Conservation (phyloP, 2,888 invertebrate species). For the Venustoraphidia nigricollis region DNA sequence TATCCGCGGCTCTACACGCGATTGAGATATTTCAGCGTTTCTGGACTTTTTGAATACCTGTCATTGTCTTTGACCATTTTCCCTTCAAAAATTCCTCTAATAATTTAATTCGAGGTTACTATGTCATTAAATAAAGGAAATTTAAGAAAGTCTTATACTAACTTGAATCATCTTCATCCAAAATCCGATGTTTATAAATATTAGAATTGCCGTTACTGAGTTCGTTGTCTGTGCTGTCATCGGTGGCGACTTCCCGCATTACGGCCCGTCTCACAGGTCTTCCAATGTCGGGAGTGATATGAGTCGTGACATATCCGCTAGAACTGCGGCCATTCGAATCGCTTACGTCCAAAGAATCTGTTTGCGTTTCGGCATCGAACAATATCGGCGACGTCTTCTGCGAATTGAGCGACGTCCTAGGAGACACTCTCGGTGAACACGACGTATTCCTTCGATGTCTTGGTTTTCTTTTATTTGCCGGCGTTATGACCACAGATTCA, state of each 20-base stretch:
- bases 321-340: constrained; percentile 34
- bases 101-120: too few species aligned
- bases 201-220: constrained; percentile 21
- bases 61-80: too few species aligned
- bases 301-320: constrained; percentile 25
- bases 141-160: too few species aligned
- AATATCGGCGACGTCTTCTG: constrained; percentile 25
- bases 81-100: too few species aligned
- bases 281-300: constrained; percentile 10
- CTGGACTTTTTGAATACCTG: too few species aligned
- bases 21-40: too few species aligned
- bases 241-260: not conserved
- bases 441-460: constrained; percentile 44
- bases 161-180: not conserved
- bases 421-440: constrained; percentile 30
- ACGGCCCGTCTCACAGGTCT: not conserved
- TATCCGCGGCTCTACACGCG: too few species aligned
- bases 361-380: constrained; percentile 50
- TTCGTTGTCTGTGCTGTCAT: constrained; percentile 1
- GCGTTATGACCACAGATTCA: constrained; percentile 32
- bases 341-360: constrained; percentile 41
- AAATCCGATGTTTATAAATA: not conserved
- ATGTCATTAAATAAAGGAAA: too few species aligned
- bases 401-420: constrained; percentile 20
- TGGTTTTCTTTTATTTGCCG: constrained; percentile 31